Evolutionary conservation across 2,113 vertebrate genomes (phyloP).

Genomic region (Labeo rohita): DNA sequence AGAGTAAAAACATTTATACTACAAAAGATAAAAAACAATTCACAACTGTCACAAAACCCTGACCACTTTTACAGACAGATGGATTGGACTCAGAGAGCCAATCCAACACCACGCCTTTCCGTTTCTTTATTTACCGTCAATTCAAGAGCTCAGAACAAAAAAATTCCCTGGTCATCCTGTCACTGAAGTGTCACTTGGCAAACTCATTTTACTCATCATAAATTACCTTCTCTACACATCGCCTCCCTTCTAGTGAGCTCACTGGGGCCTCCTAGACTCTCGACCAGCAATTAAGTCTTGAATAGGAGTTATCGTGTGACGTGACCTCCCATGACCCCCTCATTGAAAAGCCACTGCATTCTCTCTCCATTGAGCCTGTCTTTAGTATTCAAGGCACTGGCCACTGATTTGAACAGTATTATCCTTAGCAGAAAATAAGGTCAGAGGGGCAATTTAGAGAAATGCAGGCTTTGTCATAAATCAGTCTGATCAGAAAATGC

Average conservation of each 20-base stretch:
- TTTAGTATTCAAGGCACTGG: conserved; percentile 48
- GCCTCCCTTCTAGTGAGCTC: conserved; percentile 29
- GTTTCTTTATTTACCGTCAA: conserved; percentile 28
- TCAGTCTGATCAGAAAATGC: conserved; percentile 37
- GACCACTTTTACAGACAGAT: not conserved
- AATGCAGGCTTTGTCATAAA: conserved; percentile 47
- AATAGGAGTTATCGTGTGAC: conserved; percentile 57
- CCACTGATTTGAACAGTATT: conserved; percentile 48
- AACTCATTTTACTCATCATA: conserved; percentile 46
- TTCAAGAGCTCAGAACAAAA: conserved; percentile 35
- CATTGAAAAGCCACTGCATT: conserved; percentile 44
- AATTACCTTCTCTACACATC: conserved; percentile 43
- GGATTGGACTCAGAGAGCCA: not conserved
- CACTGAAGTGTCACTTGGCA: conserved; percentile 21
- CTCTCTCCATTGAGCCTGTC: conserved; percentile 39
- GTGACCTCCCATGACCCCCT: conserved; percentile 54
- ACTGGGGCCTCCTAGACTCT: conserved; percentile 48
- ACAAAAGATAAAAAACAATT: not conserved
- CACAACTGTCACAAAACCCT: not conserved
- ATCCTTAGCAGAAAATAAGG: conserved; percentile 51
- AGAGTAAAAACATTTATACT: not conserved
- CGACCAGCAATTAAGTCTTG: conserved; percentile 59
- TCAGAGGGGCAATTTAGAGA: conserved; percentile 47
- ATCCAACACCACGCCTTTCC: not conserved
- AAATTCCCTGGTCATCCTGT: conserved; percentile 8